These are phyloP conservation scores for Limenitis camilla DNA, from an alignment of 2,888 invertebrate genomes.

Conservation along the genomic window DNA sequence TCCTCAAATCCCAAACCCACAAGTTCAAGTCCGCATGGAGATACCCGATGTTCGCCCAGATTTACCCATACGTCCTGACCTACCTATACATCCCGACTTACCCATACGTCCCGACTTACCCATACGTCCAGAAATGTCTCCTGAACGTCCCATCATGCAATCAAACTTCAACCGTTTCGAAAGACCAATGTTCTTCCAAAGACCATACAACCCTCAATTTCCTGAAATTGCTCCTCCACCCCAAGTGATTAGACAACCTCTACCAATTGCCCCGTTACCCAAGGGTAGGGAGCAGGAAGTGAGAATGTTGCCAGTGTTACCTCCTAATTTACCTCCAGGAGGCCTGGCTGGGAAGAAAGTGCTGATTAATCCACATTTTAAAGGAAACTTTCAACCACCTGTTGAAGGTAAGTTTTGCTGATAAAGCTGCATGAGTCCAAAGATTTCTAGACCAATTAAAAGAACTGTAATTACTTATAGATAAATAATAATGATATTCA, in stretches of 20 bases:
- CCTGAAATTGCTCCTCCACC: slow-evolving; percentile 45
- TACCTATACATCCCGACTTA: slow-evolving; percentile 5
- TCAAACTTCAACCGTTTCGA: slow-evolving; percentile 39
- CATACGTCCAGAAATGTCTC: slow-evolving; percentile 20
- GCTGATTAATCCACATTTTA: slow-evolving; percentile 80
- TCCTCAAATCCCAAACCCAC: slow-evolving; percentile 15
- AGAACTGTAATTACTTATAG: too few species aligned
- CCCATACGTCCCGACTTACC: slow-evolving; percentile 15
- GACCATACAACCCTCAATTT: slow-evolving; percentile 36
- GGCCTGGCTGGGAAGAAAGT: slow-evolving; percentile 75
- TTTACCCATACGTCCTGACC: slow-evolving; percentile 11
- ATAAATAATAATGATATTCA: too few species aligned
- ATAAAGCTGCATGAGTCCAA: too few species aligned
- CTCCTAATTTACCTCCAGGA: slow-evolving; percentile 42
- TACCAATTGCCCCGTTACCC: slow-evolving; percentile 28
- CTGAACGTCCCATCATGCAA: slow-evolving; percentile 9
- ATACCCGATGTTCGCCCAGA: slow-evolving; percentile 27
- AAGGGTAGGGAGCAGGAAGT: slow-evolving; percentile 50
- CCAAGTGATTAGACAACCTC: slow-evolving; percentile 53
- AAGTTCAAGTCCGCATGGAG: not conserved
- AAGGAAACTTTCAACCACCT: slow-evolving; percentile 74
- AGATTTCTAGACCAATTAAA: too few species aligned
- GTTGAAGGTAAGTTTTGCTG: slow-evolving; percentile 58
- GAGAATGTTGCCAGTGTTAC: slow-evolving; percentile 55
- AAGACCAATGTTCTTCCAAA: slow-evolving; percentile 39